Evolutionary conservation across 2,888 invertebrate genomes (phyloP).

Genomic region (Mesorhabditis belari): DNA sequence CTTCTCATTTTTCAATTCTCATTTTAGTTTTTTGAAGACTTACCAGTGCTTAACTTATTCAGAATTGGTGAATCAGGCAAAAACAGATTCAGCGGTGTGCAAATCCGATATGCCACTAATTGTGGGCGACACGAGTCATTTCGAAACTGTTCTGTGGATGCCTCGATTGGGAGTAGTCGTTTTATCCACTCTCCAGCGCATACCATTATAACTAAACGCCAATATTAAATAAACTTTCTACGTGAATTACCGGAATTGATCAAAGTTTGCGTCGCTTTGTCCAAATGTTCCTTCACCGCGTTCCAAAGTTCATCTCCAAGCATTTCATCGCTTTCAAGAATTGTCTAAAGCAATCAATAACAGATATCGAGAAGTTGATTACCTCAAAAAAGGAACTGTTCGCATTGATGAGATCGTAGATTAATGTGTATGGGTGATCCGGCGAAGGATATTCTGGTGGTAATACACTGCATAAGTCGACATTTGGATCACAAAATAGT

Average conservation of each 20-base stretch:
- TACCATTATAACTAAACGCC: not conserved
- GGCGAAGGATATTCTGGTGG: conserved; percentile 7
- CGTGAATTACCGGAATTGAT: conserved; percentile 1
- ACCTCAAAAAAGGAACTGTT: conserved; percentile 21
- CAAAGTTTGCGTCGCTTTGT: conserved; percentile 15
- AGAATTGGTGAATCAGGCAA: conserved; percentile 26
- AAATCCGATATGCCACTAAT: conserved; percentile 4
- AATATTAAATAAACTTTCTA: not conserved
- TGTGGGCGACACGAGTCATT: not conserved
- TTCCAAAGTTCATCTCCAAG: conserved; percentile 21
- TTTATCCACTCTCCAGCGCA: not conserved
- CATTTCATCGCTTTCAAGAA: conserved; percentile 15
- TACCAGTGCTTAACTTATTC: conserved; percentile 23
- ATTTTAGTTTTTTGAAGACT: not conserved
- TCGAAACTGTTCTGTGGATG: not conserved
- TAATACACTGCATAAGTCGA: conserved; percentile 22
- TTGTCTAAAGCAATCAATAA: conserved; percentile 3
- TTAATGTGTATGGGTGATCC: conserved; percentile 8
- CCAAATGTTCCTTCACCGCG: conserved; percentile 16
- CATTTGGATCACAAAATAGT: conserved; percentile 13
- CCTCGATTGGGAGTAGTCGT: not conserved
- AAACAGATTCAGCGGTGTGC: conserved; percentile 32
- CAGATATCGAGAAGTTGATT: not conserved
- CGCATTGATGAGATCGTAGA: conserved; percentile 14
- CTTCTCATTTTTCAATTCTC: not conserved